Evolutionary conservation across 2,797 vertebrate species (phyloP), one percentile per base, ranked within the genome.

Genomic region (Borostomias antarcticus): DNA sequence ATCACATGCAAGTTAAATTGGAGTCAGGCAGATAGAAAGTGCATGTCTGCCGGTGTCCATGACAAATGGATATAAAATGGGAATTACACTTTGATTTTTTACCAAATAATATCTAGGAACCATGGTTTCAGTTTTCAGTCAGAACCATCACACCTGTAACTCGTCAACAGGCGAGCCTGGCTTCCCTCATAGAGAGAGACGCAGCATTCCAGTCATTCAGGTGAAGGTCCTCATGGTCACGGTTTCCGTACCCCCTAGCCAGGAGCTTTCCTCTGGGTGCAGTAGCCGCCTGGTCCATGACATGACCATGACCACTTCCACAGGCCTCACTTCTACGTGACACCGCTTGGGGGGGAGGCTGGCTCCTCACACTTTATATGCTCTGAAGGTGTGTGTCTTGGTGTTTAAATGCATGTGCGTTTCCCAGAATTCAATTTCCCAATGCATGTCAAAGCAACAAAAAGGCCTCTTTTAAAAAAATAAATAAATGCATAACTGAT

Each of bases 231-330:
- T 59, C 54, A 15, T 35, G 13, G 57, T 58, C 73, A 32, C 25
- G 23, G 0, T 58, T 73, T 47, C 63, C 64, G 33, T 15, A 19
- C 48, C 70, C 72, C 50, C 70, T 72, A 70, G 68, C 79, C 58
- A 68, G 76, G 77, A 72, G 78, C 63, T 61, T 68, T 65, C 61
- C 32, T 37, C 51, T 32, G 8, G 1, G 37, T 10, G 25, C 47
- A 60, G 35, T 25, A 10, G 43, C 17, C 51, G 58, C 63, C 80
- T 68, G 70, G 70, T 77, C 70, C n/a, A n/a, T n/a, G n/a, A n/a
- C n/a, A n/a, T n/a, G n/a, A n/a, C n/a, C n/a, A n/a, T n/a, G n/a
- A n/a, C n/a, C n/a, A n/a, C n/a, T n/a, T n/a, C n/a, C n/a, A n/a
- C n/a, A n/a, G 68, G 67, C 45, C 54, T 21, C 56, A 72, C 64